Conservation (phyloP, 2,113 vertebrate genomes). For the Ibidorhyncha struthersii region DNA sequence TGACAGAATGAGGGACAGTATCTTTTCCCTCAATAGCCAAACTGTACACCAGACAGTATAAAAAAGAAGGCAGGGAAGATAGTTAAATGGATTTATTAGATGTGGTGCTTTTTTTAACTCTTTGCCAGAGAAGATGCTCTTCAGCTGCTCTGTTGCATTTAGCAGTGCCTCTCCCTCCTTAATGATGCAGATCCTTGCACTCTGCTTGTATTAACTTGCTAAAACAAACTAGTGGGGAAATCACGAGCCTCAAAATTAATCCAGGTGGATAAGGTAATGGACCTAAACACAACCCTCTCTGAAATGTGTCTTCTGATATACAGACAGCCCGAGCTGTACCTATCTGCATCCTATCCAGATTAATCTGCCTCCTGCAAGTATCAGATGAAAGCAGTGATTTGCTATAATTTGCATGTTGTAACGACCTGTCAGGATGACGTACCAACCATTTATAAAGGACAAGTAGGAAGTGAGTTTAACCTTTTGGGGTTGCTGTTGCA, state of each 20-base stretch:
- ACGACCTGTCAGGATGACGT: not conserved
- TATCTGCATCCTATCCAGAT: not conserved
- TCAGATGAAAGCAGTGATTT: not conserved
- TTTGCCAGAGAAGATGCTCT: not conserved
- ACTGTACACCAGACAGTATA: not conserved
- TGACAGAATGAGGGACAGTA: not conserved
- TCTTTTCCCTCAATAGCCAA: not conserved
- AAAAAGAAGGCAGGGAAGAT: not conserved
- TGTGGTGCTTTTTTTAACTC: not conserved
- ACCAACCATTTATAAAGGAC: not conserved
- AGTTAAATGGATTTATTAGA: not conserved
- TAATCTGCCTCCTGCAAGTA: not conserved
- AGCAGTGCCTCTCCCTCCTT: not conserved
- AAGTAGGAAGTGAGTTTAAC: not conserved
- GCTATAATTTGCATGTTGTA: not conserved
- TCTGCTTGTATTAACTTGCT: not conserved
- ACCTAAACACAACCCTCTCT: not conserved
- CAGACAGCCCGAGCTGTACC: not conserved
- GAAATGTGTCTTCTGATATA: not conserved
- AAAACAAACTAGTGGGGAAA: not conserved
- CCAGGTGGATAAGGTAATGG: not conserved
- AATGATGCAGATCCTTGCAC: not conserved
- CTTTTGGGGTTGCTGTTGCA: not conserved
- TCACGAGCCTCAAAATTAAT: not conserved
- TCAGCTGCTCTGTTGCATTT: not conserved